These are phyloP conservation scores for Poeciliopsis gracilis DNA, from an alignment of 2,797 vertebrate genomes.

Conservation along the genomic window DNA sequence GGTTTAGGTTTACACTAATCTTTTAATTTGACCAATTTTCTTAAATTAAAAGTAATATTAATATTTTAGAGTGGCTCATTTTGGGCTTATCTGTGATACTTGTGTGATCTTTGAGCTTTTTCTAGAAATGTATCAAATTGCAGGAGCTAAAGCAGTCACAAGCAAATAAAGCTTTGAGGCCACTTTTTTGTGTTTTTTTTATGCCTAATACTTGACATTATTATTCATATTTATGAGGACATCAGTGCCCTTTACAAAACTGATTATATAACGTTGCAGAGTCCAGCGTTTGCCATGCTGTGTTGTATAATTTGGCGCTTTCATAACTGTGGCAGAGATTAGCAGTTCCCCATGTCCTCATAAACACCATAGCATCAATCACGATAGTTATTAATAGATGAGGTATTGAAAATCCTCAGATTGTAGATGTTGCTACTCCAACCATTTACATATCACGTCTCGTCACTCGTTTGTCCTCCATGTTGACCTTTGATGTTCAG, in stretches of 20 bases:
- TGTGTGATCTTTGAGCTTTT: background rate
- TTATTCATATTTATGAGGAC: background rate
- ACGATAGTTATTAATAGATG: conserved; percentile 1
- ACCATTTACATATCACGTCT: background rate
- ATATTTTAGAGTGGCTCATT: background rate
- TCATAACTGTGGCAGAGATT: background rate
- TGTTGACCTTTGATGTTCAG: conserved; percentile 52
- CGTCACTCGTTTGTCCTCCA: conserved; percentile 21
- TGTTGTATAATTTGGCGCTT: background rate
- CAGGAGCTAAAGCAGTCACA: background rate
- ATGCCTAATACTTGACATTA: background rate
- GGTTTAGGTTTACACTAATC: background rate
- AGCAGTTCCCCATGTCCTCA: conserved; percentile 1
- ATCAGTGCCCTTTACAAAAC: background rate
- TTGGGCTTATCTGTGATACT: background rate
- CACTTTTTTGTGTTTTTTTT: background rate
- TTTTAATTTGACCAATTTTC: background rate
- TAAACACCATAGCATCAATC: background rate
- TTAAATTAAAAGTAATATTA: background rate
- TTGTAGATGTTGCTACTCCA: background rate
- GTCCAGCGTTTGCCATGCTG: background rate
- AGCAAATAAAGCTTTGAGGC: background rate
- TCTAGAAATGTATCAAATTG: background rate
- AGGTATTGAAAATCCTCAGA: background rate
- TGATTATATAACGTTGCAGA: background rate